Percentiles rank a stretch among this genome's conserved stretches.
Conservation (phyloP, 2,888 invertebrate genomes). For the Eristalis tenax region DNA sequence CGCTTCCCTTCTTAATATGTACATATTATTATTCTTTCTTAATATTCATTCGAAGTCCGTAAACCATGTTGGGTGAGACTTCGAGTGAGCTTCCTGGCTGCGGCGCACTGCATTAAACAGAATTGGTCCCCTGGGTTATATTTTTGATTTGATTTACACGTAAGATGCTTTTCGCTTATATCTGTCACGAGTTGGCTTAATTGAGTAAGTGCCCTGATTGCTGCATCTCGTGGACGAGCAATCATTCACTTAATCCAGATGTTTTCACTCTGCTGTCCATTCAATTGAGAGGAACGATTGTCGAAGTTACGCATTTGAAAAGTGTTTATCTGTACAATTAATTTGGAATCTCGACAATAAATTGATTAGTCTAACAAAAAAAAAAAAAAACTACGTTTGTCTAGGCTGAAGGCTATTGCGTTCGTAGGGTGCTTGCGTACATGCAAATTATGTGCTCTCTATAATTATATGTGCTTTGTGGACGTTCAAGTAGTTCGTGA, state of each 20-base stretch:
- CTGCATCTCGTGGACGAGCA: slow-evolving; percentile 27
- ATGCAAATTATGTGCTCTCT: too few species aligned
- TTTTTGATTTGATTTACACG: background rate
- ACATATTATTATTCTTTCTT: too few species aligned
- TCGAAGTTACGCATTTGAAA: slow-evolving; percentile 24
- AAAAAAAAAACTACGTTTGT: background rate
- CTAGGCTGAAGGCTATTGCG: background rate
- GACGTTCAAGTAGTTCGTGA: too few species aligned
- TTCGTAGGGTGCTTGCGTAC: background rate
- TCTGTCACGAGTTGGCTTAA: slow-evolving; percentile 20
- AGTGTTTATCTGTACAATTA: background rate
- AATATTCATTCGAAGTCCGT: too few species aligned
- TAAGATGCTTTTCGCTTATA: slow-evolving; percentile 40
- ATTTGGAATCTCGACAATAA: background rate
- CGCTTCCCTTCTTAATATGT: too few species aligned
- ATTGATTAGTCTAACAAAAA: background rate
- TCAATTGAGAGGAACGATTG: slow-evolving; percentile 39
- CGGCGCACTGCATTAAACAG: background rate
- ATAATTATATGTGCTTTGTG: too few species aligned
- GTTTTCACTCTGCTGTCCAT: slow-evolving; percentile 33
- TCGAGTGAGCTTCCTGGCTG: too few species aligned
- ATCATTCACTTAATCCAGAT: slow-evolving; percentile 58
- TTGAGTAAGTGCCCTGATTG: slow-evolving; percentile 45
- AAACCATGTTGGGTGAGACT: too few species aligned
- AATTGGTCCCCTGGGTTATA: background rate